Base-by-base conservation (phyloP, 2,113 vertebrate species). In the Ophthalmolycus amberensis region DNA sequence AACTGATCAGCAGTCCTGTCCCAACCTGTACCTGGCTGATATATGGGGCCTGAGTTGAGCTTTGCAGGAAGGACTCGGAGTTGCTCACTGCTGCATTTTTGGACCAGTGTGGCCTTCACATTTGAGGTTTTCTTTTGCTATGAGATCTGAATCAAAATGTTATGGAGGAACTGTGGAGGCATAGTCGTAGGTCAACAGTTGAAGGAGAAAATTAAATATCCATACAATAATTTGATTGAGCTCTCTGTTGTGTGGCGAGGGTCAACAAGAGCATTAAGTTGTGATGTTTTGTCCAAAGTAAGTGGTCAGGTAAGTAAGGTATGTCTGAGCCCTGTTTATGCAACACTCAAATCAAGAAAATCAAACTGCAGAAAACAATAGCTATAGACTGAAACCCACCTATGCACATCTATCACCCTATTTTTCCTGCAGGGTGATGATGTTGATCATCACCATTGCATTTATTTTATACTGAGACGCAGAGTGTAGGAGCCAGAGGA, bases 1-100 rank as follows among this genome's bases (percentile, higher is more conserved):
- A 82, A 80, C 64, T 76, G 85, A 91, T 90, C 87, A 80, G 88
- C 56, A 60, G 65, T 85, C 86, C 72, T 80, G 91, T 82, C 75
- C 65, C 59, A 83, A 79, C 91, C 74, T 91, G 86, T 59, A 54
- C 42, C 38, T 11, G 64, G 54, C 76, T 84, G 89, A 90, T 78
- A 54, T 69, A 87, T 84, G 40, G 27, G 22, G 67, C 59, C 74
- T 81, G 88, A 85, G 85, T 60, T 80, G 27, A 81, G 79, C 66
- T 56, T 64, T 71, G 34, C 59, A 62, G 52, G n/a, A 73, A 76
- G 40, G 67, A 71, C 54, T 71, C 10, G 70, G 18, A 42, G 66
- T 75, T 75, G 56, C 11, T 74, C 38, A 14, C 3, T n/a, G 8
- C 40, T 11, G 50, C 14, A 48, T 48, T 48, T 16, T 18, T 48